Base-by-base conservation (phyloP, 2,113 vertebrate species). In the Megaleporinus macrocephalus region DNA sequence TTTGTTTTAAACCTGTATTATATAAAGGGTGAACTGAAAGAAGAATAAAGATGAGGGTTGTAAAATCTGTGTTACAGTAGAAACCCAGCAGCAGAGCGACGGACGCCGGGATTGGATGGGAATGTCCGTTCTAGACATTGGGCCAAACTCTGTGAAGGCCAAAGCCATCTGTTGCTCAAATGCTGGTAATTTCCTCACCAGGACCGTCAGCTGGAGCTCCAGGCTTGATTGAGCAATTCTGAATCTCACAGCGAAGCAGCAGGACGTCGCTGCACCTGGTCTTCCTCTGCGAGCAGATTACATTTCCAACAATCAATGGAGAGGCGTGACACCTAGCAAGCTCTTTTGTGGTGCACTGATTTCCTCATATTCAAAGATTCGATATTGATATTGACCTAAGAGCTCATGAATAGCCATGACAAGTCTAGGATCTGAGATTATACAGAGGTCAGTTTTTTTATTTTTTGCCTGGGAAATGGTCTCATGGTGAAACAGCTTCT, bases 81-180 rank as follows among this genome's bases (percentile, higher is more conserved):
- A 5, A 41, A 29, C 22, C 65, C n/a, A 7, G 18, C 30, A 36
- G 30, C 65, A n/a, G 6, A 20, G 44, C 18, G n/a, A n/a, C 3
- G 36, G 51, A 75, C 44, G 36, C 55, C 13, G 33, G n/a, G 78
- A 83, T 59, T 76, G 41, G 70, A 68, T 61, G 74, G 41, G 65
- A 74, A 41, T 24, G 24, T 11, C 83, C 44, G 57, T 44, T 63
- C 65, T 69, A 73, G 78, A 66, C 72, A 55, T 53, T 79, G 71
- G 44, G 84, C 33, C 57, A 26, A 26, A 61, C 5, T n/a, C 74
- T 80, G 74, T 78, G 83, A 71, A 76, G 82, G 73, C 83, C 80
- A 82, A 83, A 84, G 75, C 83, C 85, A 84, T 88, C 85, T 86
- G 87, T 84, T 83, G 85, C 83, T 83, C 71, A 80, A 84, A 73